Percentiles rank a stretch among this genome's conserved stretches.
These are phyloP conservation scores for Semnornis frantzii DNA, from an alignment of 2,113 vertebrate genomes.

Conservation along the genomic window DNA sequence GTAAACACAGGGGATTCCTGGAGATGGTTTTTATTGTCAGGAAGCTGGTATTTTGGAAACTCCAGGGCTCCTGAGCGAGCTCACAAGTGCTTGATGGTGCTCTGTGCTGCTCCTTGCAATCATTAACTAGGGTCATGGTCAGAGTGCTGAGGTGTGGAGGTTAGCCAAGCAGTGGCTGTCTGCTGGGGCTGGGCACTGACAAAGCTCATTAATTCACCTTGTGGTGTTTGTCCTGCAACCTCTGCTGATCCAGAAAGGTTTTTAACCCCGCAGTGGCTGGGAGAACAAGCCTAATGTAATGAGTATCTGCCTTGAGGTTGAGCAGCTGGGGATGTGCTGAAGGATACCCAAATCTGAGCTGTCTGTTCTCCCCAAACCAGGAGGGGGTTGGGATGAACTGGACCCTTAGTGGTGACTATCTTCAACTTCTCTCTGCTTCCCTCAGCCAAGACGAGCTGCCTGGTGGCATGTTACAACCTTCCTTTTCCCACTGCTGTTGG, in stretches of 20 bases:
- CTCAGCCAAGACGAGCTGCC: not conserved
- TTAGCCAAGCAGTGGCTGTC: not conserved
- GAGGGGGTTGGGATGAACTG: not conserved
- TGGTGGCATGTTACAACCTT: not conserved
- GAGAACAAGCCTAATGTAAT: not conserved
- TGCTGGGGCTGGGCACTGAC: not conserved
- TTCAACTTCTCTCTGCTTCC: not conserved
- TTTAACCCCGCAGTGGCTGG: not conserved
- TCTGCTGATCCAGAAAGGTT: not conserved
- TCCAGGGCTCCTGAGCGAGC: not conserved
- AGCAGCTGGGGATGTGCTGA: accelerated
- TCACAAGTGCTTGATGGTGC: not conserved
- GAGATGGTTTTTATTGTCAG: not conserved
- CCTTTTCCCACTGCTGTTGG: not conserved
- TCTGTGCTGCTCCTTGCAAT: not conserved
- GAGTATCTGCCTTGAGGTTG: accelerated
- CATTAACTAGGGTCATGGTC: conserved; percentile 1
- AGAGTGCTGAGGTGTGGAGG: not conserved
- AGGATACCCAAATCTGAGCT: not conserved
- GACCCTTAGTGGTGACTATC: not conserved
- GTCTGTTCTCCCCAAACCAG: not conserved
- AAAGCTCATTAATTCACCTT: not conserved
- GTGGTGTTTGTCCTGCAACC: not conserved
- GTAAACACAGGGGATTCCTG: not conserved
- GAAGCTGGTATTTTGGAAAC: not conserved